Base-by-base conservation (phyloP, 2,888 invertebrate species). In the Acanthopleura granulata region DNA sequence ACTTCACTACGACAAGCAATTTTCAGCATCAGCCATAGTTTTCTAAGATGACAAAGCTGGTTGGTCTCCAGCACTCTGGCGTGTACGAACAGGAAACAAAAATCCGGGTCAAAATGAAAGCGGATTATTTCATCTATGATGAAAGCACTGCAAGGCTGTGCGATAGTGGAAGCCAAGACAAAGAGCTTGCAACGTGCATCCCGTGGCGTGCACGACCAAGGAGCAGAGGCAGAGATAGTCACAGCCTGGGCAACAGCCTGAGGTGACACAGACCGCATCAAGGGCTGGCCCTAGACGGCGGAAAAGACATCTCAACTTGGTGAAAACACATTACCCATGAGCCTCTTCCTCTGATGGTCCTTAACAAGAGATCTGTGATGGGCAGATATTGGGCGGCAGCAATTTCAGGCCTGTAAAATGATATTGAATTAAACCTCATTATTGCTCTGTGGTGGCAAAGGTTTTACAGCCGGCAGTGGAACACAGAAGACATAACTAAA, bases 51-150 rank as follows among this genome's bases (percentile, higher is more conserved):
- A 27, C 66, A 66, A 57, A 57, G 22, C 57, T 57, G 18, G n/a
- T n/a, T 57, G 57, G 57, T 57, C 22, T n/a, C 18, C 57, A n/a
- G 57, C 18, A n/a, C 4, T n/a, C 57, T n/a, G 57, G 22, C n/a
- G n/a, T 57, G 18, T 22, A 57, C 4, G 14, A 66, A 27, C 27
- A 66, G 29, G 66, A 66, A 27, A 22, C 27, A 22, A 15, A 27
- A 27, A 27, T 22, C 25, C 18, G 22, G 29, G 29, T 27, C 16
- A 66, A 66, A 66, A 27, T 66, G 66, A 66, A 66, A 22, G 25
- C 66, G 29, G 66, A 66, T 66, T 66, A 66, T 66, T 66, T 22
- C 66, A 66, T 66, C 27, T 22, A 27, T 27, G 66, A 66, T 66
- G 29, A 66, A 25, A 66, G 66, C 22, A 6, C 27, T 27, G 22